A percentile compares a stretch with the other conserved stretches of the same genome.
Conservation (phyloP, 2,888 invertebrate species). For the Dioctria linearis region DNA sequence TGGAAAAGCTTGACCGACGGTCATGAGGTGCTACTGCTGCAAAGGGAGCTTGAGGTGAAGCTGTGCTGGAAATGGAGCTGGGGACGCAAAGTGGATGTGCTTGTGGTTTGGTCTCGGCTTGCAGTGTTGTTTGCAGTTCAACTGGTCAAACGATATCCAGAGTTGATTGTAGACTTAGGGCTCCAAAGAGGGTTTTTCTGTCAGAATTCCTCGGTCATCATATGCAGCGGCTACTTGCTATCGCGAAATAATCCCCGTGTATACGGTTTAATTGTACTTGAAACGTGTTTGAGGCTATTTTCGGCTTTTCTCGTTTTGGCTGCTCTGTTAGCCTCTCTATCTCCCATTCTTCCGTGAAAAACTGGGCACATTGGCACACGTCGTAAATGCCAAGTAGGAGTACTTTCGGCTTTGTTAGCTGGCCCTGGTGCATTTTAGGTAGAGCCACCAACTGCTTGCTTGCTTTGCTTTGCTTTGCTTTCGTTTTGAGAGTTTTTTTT, state of each 20-base stretch:
- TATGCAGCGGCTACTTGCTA: slow-evolving; percentile 8
- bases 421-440: slow-evolving; percentile 30
- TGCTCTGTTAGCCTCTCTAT: slow-evolving; percentile 4
- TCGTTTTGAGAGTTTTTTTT: slow-evolving; percentile 11
- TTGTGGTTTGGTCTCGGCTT: slow-evolving; percentile 26
- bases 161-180: slow-evolving; percentile 50
- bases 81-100: slow-evolving; percentile 3
- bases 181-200: slow-evolving; percentile 37
- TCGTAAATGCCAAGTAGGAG: slow-evolving; percentile 39
- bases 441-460: slow-evolving; percentile 5
- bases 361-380: slow-evolving; percentile 33
- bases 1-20: slow-evolving; percentile 12
- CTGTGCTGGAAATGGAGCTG: background rate
- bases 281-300: slow-evolving; percentile 47
- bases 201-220: slow-evolving; percentile 48
- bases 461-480: slow-evolving; percentile 42
- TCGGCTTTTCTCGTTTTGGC: slow-evolving; percentile 34
- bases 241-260: slow-evolving; percentile 37
- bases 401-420: slow-evolving; percentile 27
- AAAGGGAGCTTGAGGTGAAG: background rate
- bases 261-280: slow-evolving; percentile 51
- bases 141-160: slow-evolving; percentile 42
- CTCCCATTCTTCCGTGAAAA: slow-evolving; percentile 5
- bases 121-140: slow-evolving; percentile 27
- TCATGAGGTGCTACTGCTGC: slow-evolving; percentile 4